phyloP scores from a whole-genome alignment of 2,888 invertebrate species.

The Ophonus ardosiacus region DNA sequence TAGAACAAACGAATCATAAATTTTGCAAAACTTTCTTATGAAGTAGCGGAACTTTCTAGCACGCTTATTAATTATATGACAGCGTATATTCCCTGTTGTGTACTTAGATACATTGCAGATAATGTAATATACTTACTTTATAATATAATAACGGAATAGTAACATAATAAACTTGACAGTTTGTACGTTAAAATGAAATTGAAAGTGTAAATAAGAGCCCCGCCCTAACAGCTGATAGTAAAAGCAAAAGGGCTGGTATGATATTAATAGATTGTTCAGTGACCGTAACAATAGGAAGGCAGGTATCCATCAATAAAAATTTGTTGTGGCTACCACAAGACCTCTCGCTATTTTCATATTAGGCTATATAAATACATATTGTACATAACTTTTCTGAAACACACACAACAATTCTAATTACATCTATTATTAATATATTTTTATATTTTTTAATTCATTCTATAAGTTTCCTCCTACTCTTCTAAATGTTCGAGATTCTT shows the following conservation, averaged over 20 bases:
- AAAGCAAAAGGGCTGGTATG: not conserved
- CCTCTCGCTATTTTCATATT: too few relatives aligned
- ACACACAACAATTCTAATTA: too few relatives aligned
- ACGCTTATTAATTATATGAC: not conserved
- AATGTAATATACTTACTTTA: not conserved
- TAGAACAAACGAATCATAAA: not conserved
- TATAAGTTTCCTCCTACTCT: too few relatives aligned
- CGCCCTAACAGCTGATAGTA: slow-evolving; percentile 14
- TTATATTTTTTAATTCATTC: too few relatives aligned
- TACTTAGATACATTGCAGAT: slow-evolving; percentile 1
- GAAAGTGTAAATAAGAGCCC: slow-evolving; percentile 4
- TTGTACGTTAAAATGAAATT: slow-evolving; percentile 7
- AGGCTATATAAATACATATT: too few relatives aligned
- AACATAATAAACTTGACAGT: not conserved
- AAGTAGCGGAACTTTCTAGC: not conserved
- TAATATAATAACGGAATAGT: not conserved
- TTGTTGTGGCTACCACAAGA: too few relatives aligned
- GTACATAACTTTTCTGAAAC: too few relatives aligned
- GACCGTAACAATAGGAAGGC: not conserved
- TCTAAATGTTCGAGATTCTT: too few relatives aligned
- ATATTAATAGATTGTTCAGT: slow-evolving; percentile 6
- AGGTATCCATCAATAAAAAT: not conserved
- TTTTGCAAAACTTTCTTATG: not conserved
- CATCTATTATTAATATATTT: too few relatives aligned
- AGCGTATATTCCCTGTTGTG: not conserved